Evolutionary conservation across 2,113 vertebrate genomes (phyloP).

Genomic region (Gobiocypris rarus): DNA sequence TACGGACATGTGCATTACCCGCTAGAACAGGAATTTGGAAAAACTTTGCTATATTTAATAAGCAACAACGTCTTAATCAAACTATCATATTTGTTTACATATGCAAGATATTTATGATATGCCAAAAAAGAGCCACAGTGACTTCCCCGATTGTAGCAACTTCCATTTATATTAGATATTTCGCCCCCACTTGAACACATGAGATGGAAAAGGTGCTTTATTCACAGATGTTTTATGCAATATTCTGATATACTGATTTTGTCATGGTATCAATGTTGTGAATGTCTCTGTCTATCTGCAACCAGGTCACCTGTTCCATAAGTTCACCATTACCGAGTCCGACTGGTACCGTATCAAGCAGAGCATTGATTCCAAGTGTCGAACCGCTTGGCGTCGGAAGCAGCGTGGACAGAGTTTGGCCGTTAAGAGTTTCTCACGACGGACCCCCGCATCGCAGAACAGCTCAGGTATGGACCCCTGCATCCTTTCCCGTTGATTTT

Average conservation of each 20-base stretch:
- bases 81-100: too few relatives aligned
- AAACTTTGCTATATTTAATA: too few relatives aligned
- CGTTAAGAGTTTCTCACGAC: slow-evolving; percentile 95
- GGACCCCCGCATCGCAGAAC: slow-evolving; percentile 82
- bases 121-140: too few relatives aligned
- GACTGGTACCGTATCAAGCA: slow-evolving; percentile 99
- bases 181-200: too few relatives aligned
- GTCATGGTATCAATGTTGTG: background rate
- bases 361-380: slow-evolving; percentile 98
- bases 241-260: background rate
- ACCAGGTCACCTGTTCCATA: slow-evolving; percentile 94
- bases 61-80: too few relatives aligned
- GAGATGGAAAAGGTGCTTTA: too few relatives aligned
- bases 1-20: too few relatives aligned
- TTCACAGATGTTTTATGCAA: too few relatives aligned
- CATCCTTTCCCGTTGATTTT: background rate
- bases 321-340: slow-evolving; percentile 92
- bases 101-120: too few relatives aligned
- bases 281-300: background rate
- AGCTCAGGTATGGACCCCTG: slow-evolving; percentile 70
- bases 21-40: too few relatives aligned
- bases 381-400: slow-evolving; percentile 96
- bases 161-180: too few relatives aligned
- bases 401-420: slow-evolving; percentile 96
- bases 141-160: too few relatives aligned